These are phyloP conservation scores for Archivesica marissinica DNA, from an alignment of 1,140 invertebrate species.

Conservation along the genomic window DNA sequence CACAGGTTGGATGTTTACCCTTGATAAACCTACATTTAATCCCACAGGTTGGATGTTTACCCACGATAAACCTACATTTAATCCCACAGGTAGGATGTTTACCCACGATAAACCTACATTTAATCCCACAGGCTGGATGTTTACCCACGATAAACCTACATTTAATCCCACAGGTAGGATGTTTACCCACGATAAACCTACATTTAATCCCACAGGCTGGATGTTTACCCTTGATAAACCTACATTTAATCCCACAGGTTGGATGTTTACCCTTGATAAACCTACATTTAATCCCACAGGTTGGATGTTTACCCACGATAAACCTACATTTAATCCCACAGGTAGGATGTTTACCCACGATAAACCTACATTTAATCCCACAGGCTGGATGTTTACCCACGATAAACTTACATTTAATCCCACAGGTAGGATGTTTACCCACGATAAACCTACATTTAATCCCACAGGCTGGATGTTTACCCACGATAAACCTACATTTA, in stretches of 20 bases:
- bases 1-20: too few relatives aligned
- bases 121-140: too few relatives aligned
- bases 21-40: not conserved
- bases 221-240: too few relatives aligned
- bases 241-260: not conserved
- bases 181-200: not conserved
- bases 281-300: constrained; percentile 85
- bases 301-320: not conserved
- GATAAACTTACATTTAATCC: not conserved
- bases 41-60: not conserved
- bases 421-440: not conserved
- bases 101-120: too few relatives aligned
- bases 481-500: constrained; percentile 92
- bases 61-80: constrained; percentile 91
- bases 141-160: too few relatives aligned
- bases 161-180: not conserved
- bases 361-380: not conserved
- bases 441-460: not conserved
- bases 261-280: constrained; percentile 97
- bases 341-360: too few relatives aligned
- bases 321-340: too few relatives aligned
- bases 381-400: not conserved
- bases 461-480: not conserved
- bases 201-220: not conserved
- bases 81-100: not conserved